phyloP scores from a whole-genome alignment of 2,888 invertebrate species.

The Antheraea assamensis region DNA sequence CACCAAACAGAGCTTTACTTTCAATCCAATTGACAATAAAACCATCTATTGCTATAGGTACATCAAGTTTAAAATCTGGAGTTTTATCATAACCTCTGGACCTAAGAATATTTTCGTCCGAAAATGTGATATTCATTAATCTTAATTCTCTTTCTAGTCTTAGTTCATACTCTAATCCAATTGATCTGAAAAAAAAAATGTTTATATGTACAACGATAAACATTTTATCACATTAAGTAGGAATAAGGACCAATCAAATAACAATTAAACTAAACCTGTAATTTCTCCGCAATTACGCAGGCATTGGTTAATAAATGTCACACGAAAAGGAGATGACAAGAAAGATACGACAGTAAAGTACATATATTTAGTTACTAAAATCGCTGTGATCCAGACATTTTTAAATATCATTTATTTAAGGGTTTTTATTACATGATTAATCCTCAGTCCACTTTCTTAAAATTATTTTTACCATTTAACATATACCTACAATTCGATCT shows the following conservation, averaged over 20 bases:
- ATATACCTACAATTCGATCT: no score
- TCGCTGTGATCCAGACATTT: neutral
- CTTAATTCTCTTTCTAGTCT: slow-evolving; percentile 85
- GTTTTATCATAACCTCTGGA: slow-evolving; percentile 96
- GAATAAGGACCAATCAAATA: no score
- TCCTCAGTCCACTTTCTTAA: no score
- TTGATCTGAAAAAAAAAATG: slow-evolving; percentile 77
- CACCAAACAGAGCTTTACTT: slow-evolving; percentile 97
- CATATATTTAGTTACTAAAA: slow-evolving; percentile 4
- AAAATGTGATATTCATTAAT: slow-evolving; percentile 72
- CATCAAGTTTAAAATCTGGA: slow-evolving; percentile 94
- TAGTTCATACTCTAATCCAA: slow-evolving; percentile 94
- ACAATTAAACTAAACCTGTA: no score
- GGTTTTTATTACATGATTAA: no score
- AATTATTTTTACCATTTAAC: no score
- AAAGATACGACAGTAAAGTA: no score
- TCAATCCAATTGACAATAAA: slow-evolving; percentile 97
- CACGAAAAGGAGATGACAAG: no score
- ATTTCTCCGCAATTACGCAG: no score
- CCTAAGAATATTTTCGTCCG: slow-evolving; percentile 90
- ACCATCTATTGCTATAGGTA: slow-evolving; percentile 93
- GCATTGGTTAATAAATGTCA: no score
- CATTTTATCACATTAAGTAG: neutral
- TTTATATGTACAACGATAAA: neutral
- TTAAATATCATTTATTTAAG: slow-evolving; percentile 1